phyloP scores from a whole-genome alignment of 2,888 invertebrate genomes.

The Amorpha juglandis region DNA sequence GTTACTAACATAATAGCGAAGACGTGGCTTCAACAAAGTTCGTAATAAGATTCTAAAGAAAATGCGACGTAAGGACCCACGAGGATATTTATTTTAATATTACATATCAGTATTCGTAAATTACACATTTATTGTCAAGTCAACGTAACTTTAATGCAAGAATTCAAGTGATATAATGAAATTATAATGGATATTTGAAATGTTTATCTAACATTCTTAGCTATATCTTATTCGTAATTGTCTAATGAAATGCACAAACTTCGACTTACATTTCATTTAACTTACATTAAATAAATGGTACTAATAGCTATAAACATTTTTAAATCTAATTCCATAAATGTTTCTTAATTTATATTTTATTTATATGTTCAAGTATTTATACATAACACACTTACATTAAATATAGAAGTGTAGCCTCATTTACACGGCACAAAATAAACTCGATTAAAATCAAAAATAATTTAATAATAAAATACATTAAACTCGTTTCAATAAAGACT shows the following conservation, averaged over 20 bases:
- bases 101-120: slow-evolving; percentile 66
- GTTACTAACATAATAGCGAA: slow-evolving; percentile 19
- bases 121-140: slow-evolving; percentile 84
- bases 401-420: not conserved
- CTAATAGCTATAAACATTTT: slow-evolving; percentile 28
- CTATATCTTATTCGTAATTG: slow-evolving; percentile 42
- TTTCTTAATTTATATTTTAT: slow-evolving; percentile 12
- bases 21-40: slow-evolving; percentile 9
- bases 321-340: slow-evolving; percentile 20
- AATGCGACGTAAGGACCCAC: slow-evolving; percentile 45
- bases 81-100: slow-evolving; percentile 72
- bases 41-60: slow-evolving; percentile 31
- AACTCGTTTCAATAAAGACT: not conserved
- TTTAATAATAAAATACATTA: not conserved
- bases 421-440: not conserved
- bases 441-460: slow-evolving; percentile 1
- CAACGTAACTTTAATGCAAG: slow-evolving; percentile 78
- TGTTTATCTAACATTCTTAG: slow-evolving; percentile 43
- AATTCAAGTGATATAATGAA: slow-evolving; percentile 55
- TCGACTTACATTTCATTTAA: slow-evolving; percentile 46
- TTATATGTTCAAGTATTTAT: not conserved
- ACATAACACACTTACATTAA: not conserved
- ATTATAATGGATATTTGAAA: slow-evolving; percentile 52
- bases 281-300: slow-evolving; percentile 14
- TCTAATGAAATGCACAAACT: slow-evolving; percentile 24